phyloP scores from a whole-genome alignment of 2,113 vertebrate species.

The Gambusia holbrooki region DNA sequence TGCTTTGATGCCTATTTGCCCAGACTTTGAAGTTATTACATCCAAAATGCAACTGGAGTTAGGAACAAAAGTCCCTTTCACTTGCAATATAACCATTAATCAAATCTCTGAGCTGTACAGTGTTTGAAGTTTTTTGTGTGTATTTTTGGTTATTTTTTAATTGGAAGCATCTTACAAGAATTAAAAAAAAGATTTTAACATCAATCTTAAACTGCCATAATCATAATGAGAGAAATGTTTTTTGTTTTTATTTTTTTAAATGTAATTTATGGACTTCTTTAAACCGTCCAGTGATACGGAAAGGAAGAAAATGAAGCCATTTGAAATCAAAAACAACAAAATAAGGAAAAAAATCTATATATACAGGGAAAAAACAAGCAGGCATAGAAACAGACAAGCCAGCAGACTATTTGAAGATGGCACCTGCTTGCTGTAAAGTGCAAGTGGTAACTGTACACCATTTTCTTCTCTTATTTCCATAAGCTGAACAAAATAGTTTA shows the following conservation, averaged over 20 bases:
- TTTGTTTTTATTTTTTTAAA: too few species aligned
- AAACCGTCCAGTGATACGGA: background rate
- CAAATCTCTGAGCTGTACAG: too few species aligned
- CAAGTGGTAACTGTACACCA: background rate
- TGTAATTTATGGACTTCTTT: background rate
- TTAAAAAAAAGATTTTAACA: too few species aligned
- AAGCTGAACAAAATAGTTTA: too few species aligned
- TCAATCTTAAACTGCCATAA: background rate
- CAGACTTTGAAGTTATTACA: background rate
- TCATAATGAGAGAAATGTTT: too few species aligned
- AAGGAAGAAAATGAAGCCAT: background rate
- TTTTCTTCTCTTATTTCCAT: too few species aligned
- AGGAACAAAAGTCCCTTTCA: background rate
- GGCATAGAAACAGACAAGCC: background rate
- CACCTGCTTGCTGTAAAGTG: background rate
- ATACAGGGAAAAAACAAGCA: background rate
- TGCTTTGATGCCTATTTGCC: background rate
- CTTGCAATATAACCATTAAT: background rate
- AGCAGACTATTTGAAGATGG: background rate
- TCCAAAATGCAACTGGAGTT: constrained; percentile 24
- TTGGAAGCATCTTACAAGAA: too few species aligned
- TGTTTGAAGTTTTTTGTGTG: too few species aligned
- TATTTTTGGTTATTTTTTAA: too few species aligned
- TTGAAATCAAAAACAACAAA: background rate
- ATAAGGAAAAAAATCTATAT: background rate